phyloP scores from a whole-genome alignment of 2,888 invertebrate genomes.

The Ornithoptera alexandrae region DNA sequence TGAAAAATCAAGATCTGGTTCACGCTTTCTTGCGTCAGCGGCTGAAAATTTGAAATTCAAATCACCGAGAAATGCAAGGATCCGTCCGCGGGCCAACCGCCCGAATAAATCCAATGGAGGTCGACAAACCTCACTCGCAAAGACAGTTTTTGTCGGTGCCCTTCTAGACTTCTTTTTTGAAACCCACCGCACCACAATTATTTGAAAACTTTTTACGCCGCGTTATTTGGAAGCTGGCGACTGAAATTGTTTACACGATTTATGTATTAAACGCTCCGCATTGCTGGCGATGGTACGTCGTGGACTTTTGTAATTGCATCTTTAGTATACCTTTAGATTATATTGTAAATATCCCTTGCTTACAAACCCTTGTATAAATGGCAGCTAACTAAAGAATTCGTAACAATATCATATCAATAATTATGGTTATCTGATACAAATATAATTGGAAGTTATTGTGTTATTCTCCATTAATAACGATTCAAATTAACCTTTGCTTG shows the following conservation, averaged over 20 bases:
- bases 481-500: constrained; percentile 23
- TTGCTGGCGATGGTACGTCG: constrained; percentile 36
- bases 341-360: too few relatives aligned
- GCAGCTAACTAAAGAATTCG: too few relatives aligned
- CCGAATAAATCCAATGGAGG: constrained; percentile 66
- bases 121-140: constrained; percentile 58
- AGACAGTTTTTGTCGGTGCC: constrained; percentile 71
- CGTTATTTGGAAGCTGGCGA: constrained; percentile 49
- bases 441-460: constrained; percentile 22
- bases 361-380: too few relatives aligned
- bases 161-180: constrained; percentile 68
- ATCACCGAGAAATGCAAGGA: constrained; percentile 65
- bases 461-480: constrained; percentile 8
- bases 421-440: constrained; percentile 16
- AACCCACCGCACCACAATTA: constrained; percentile 63
- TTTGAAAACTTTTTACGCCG: constrained; percentile 68
- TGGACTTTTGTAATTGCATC: constrained; percentile 29
- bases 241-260: constrained; percentile 59
- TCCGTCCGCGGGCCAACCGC: constrained; percentile 41
- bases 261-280: constrained; percentile 60
- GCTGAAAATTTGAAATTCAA: constrained; percentile 78
- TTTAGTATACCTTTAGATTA: constrained; percentile 5
- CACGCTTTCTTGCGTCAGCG: constrained; percentile 63
- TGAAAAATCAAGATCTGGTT: constrained; percentile 43
- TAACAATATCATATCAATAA: too few relatives aligned